Conservation (phyloP, 2,797 vertebrate genomes). For the Manis javanica region DNA sequence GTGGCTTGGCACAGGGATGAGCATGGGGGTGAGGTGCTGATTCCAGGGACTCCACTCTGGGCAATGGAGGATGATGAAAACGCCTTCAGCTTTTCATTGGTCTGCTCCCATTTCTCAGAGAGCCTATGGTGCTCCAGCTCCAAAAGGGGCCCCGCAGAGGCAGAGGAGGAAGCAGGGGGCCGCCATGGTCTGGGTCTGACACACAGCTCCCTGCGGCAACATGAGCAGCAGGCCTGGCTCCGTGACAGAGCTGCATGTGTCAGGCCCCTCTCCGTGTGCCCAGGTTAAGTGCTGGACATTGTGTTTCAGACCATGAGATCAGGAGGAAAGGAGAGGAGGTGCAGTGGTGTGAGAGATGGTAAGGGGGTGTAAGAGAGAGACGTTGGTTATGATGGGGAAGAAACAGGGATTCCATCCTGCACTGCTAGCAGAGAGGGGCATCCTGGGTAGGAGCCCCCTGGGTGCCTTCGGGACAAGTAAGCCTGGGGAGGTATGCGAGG, state of each 20-base stretch:
- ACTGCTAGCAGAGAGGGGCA: background rate
- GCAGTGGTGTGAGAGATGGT: background rate
- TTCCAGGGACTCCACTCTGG: background rate
- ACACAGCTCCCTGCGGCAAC: fast-evolving
- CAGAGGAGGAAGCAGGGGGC: background rate
- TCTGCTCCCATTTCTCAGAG: background rate
- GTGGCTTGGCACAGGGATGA: background rate
- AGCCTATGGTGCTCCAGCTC: background rate
- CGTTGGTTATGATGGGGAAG: background rate
- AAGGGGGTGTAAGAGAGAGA: background rate
- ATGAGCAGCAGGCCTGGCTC: background rate
- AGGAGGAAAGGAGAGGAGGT: background rate
- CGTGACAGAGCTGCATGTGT: background rate
- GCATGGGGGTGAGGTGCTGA: background rate
- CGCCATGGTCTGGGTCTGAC: background rate
- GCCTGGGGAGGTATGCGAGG: background rate
- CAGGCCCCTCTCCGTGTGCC: background rate
- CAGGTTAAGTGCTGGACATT: background rate
- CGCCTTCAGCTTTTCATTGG: background rate
- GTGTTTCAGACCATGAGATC: background rate
- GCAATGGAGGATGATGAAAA: background rate
- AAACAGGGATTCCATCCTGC: background rate
- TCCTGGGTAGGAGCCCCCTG: background rate
- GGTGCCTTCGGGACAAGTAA: background rate
- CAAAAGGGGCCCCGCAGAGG: background rate